Conservation (phyloP, 1,140 invertebrate species). For the Drosophila albomicans region DNA sequence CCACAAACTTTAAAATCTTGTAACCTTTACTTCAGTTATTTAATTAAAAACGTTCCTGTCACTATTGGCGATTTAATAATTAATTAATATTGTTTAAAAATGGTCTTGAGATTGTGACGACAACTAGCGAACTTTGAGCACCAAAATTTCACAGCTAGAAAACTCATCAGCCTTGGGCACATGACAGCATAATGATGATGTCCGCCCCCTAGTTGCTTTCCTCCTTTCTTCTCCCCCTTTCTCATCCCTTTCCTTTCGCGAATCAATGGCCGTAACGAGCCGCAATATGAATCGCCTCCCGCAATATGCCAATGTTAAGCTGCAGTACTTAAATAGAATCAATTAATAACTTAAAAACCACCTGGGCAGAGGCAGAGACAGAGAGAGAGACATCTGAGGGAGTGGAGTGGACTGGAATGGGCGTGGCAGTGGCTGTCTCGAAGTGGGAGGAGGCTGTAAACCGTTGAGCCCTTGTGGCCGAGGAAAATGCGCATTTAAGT, state of each 20-base stretch:
- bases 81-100: slow-evolving; percentile 9
- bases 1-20: not conserved
- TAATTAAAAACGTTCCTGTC: not conserved
- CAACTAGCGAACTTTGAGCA: not conserved
- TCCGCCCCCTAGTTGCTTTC: not conserved
- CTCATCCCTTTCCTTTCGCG: not conserved
- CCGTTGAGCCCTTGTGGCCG: slow-evolving; percentile 36
- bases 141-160: not conserved
- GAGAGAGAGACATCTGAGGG: not conserved
- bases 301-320: slow-evolving; percentile 78
- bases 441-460: not conserved
- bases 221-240: not conserved
- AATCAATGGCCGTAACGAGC: slow-evolving; percentile 63
- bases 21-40: not conserved
- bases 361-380: slow-evolving; percentile 41
- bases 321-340: slow-evolving; percentile 75
- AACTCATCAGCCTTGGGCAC: slow-evolving; percentile 1
- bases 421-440: not conserved
- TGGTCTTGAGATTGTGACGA: not conserved
- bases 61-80: no score
- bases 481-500: slow-evolving; percentile 75
- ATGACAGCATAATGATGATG: not conserved
- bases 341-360: slow-evolving; percentile 80
- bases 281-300: slow-evolving; percentile 63
- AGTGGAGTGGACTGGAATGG: not conserved